Evolutionary conservation across 2,113 vertebrate genomes (phyloP), one percentile per base, ranked within the genome.

Genomic region (Clupea harengus): DNA sequence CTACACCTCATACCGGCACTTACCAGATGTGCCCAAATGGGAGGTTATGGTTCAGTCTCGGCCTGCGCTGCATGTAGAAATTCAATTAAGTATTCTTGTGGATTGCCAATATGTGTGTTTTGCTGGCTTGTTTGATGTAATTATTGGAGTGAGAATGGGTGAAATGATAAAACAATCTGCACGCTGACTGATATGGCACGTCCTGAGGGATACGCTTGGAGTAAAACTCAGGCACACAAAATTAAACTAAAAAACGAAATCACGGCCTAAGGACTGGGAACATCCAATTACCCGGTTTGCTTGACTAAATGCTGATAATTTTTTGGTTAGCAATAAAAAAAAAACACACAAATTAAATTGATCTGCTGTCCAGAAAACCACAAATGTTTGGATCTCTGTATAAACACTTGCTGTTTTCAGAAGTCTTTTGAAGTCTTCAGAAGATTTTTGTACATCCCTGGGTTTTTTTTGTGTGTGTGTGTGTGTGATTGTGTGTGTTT

Each of bases 1-100:
- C 89, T 89, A 89, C 89, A 93, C 93, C 91, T 90, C 86, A 87
- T 85, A 80, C 86, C 78, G 82, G 83, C 78, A 82, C 86, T 49
- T 84, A 18, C 39, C 75, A 72, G 60, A 32, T 60, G 82, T 83
- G 86, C 64, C 60, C 75, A 85, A 86, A 67, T n/a, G 49, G 46
- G 44, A 52, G 80, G 75, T 45, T 81, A 46, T 57, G 84, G 50
- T 20, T 45, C 72, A 39, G 25, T 3, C 84, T 81, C 52, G 20
- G n/a, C 72, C 28, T 50, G 46, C 54, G 81, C 45, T n/a, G 8
- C 54, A 57, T 45, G 32, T 83, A 50, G 64, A 45, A 85, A 87
- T 83, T 75, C 47, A 45, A 84, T 64, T 83, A 44, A 45, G 7
- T 67, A n/a, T 57, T 85, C 80, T 82, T 86, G 72, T 32, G 4